phyloP scores from a whole-genome alignment of 2,113 vertebrate species.

The Megaceryle torquata region DNA sequence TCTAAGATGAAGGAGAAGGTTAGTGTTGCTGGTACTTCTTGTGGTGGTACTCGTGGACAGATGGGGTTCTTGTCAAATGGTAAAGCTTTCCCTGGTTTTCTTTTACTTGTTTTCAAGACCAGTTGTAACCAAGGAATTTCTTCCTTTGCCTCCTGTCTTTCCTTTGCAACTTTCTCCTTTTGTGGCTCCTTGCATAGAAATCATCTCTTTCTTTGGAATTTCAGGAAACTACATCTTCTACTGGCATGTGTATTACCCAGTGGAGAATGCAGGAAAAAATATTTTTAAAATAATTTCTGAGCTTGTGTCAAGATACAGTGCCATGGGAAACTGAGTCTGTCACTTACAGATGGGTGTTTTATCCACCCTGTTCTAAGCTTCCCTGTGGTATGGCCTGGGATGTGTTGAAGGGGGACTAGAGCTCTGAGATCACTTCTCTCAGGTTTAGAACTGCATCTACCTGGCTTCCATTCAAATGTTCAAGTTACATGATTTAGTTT shows the following conservation, averaged over 20 bases:
- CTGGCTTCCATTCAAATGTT: neutral
- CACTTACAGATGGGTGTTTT: neutral
- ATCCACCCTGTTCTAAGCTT: neutral
- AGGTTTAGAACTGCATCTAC: neutral
- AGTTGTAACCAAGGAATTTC: neutral
- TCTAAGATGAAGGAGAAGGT: neutral
- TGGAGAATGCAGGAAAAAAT: neutral
- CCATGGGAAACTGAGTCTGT: neutral
- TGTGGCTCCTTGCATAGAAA: neutral
- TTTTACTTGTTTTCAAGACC: neutral
- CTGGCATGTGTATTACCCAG: neutral
- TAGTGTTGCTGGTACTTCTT: neutral
- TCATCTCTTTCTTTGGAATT: neutral
- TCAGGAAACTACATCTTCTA: neutral
- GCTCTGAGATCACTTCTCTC: neutral
- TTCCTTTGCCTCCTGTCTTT: neutral
- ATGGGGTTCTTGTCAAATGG: neutral
- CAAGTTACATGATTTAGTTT: neutral
- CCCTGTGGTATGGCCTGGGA: neutral
- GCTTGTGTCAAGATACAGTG: neutral
- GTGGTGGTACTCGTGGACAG: neutral
- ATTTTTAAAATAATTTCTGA: neutral
- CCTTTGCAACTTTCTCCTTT: neutral
- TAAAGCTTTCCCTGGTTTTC: neutral
- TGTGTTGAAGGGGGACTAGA: neutral